Evolutionary conservation across 2,888 invertebrate genomes (phyloP).

Genomic region (Emmelina monodactyla): DNA sequence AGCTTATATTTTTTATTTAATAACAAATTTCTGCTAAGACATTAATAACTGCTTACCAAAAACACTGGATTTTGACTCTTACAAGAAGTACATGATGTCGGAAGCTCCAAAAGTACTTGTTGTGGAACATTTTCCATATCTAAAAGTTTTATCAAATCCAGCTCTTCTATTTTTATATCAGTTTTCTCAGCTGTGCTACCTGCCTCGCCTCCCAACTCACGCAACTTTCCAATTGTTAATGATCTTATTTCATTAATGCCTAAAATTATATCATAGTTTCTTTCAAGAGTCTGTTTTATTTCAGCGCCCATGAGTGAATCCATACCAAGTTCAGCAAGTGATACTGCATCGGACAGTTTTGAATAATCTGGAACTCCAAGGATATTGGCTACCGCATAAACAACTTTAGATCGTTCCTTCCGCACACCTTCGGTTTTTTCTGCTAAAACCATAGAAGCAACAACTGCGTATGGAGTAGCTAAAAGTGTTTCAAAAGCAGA

Average conservation of each 20-base stretch:
- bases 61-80: conserved; percentile 65
- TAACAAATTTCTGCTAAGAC: too few relatives aligned
- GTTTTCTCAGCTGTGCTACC: conserved; percentile 29
- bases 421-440: conserved; percentile 76
- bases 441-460: conserved; percentile 86
- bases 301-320: conserved; percentile 99
- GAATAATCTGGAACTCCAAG: conserved; percentile 85
- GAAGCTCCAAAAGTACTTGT: conserved; percentile 73
- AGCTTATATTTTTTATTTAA: too few relatives aligned
- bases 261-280: conserved; percentile 89
- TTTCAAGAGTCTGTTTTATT: conserved; percentile 94
- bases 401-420: conserved; percentile 64
- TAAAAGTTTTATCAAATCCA: conserved; percentile 13
- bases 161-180: conserved; percentile 13
- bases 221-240: conserved; percentile 79
- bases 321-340: conserved; percentile 94
- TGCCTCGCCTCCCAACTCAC: conserved; percentile 43
- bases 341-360: conserved; percentile 68
- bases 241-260: conserved; percentile 90
- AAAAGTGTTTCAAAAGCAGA: conserved; percentile 88
- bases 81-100: conserved; percentile 56
- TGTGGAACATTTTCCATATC: conserved; percentile 70
- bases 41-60: conserved; percentile 56
- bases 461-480: conserved; percentile 85
- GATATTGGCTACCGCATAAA: conserved; percentile 87